Evolutionary conservation across 1,140 invertebrate genomes (phyloP), one percentile per base, ranked within the genome.

Genomic region (Agrilus planipennis): DNA sequence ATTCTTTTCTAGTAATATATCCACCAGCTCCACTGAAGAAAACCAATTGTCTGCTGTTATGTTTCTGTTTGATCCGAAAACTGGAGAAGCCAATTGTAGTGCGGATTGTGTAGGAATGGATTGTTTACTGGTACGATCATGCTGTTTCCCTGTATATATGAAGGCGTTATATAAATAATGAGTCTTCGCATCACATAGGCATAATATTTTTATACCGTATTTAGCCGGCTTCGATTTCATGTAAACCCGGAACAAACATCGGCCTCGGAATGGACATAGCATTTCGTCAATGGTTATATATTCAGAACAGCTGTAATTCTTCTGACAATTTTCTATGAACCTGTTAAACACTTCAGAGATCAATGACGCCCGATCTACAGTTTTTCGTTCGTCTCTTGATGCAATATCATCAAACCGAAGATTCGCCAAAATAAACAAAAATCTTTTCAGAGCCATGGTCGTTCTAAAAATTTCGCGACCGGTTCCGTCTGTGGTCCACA

Each of bases 11-110:
- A 39, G 34, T 42, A 59, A 51, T 15, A 49, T 50, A 18, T 55
- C 34, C 7, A 47, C 27, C 10, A 54, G 32, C 17, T 46, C 39
- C 12, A 54, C 37, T 2, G 52, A 55, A 16, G 45, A 48, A 41
- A 56, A 54, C 49, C 51, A 56, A 34, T 58, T 60, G 23, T 60
- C 54, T 34, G 30, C 46, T n/a, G 50, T 52, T n/a, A 59, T 41
- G 25, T 51, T 55, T 38, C 53, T 47, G 16, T 50, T 42, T 18
- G 49, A 29, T 44, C 42, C 21, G 19, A 49, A 35, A 42, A 53
- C 44, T 21, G 51, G 48, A 18, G 41, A 19, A 30, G 18, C 21
- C 0, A 55, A 31, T 17, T 51, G 10, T 28, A 42, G 23, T 15
- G 35, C 15, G 30, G 19, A 15, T 39, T 36, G n/a, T 5, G 28